Evolutionary conservation across 2,113 vertebrate species (phyloP), one percentile per base, ranked within the genome.

Genomic region (Nymphicus hollandicus): DNA sequence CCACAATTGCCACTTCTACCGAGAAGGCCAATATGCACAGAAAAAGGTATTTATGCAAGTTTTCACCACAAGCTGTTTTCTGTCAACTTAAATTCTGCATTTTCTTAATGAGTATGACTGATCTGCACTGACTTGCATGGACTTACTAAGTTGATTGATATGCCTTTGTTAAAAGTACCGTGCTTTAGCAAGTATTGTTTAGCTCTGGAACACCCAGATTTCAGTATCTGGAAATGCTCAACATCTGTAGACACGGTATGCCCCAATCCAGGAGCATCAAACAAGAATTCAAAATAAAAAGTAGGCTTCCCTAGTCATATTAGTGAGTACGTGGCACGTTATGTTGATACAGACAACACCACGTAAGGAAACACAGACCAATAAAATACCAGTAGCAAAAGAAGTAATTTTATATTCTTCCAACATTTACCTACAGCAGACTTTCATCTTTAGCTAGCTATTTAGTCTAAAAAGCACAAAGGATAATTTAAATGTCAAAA

Each of bases 301-400:
- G 31, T 12, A 74, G 41, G 37, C 27, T 71, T 50, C 35, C 31
- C 33, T 16, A 52, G 10, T 52, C 27, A 4, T 46, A 64, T 25
- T 16, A 66, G 28, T 3, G 13, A 58, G 24, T 31, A 29, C 29
- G 28, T 1, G 3, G 53, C 33, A 73, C 0, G 1, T 23, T 24
- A 49, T 13, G 43, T 33, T 41, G 35, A 55, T 33, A 63, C 2
- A 63, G 53, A 63, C 53, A 60, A 43, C 43, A 49, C 28, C 5
- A n/a, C 13, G 15, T n/a, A 47, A 66, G n/a, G n/a, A 68, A 61
- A 69, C 37, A 69, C 6, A 14, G 10, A 68, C 22, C 31, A 68
- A 33, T 46, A 74, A 74, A 81, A 47, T 13, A 64, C 17, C 25
- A 61, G 29, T 33, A 86, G n/a, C 22, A 49, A 49, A 65, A 80